Percentiles rank a stretch among this genome's conserved stretches.
Conservation (phyloP, 2,797 vertebrate species). For the Schizopygopsis pylzovi region DNA sequence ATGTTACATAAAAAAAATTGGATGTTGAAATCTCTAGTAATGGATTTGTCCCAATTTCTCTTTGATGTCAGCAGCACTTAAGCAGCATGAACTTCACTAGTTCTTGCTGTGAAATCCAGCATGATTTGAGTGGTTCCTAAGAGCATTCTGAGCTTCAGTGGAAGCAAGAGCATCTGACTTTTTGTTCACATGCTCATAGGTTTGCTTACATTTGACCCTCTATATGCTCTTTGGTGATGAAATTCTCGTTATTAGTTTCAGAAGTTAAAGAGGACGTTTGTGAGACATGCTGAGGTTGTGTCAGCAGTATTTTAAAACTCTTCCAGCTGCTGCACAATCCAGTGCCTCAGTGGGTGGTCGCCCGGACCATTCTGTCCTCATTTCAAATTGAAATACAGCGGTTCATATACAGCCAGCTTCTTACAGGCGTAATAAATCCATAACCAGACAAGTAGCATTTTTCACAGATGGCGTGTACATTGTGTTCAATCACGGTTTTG, state of each 20-base stretch:
- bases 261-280: slow-evolving; percentile 32
- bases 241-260: not conserved
- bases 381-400: slow-evolving; percentile 31
- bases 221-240: not conserved
- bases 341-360: slow-evolving; percentile 38
- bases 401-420: slow-evolving; percentile 31
- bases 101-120: not conserved
- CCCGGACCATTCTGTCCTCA: slow-evolving; percentile 44
- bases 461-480: slow-evolving; percentile 45
- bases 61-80: not conserved
- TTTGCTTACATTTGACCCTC: not conserved
- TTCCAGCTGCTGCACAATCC: slow-evolving; percentile 43
- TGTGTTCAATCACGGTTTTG: slow-evolving; percentile 51
- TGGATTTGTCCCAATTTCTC: not conserved
- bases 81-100: not conserved
- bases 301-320: slow-evolving; percentile 65
- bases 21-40: not conserved
- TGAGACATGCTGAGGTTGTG: slow-evolving; percentile 56
- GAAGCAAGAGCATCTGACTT: not conserved
- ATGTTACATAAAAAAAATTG: not conserved
- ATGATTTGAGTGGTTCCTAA: not conserved
- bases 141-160: not conserved
- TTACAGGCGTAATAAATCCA: slow-evolving; percentile 23
- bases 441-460: slow-evolving; percentile 32
- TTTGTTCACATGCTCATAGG: not conserved